Conservation (phyloP, 2,888 invertebrate species). For the Epistrophe grossulariae region DNA sequence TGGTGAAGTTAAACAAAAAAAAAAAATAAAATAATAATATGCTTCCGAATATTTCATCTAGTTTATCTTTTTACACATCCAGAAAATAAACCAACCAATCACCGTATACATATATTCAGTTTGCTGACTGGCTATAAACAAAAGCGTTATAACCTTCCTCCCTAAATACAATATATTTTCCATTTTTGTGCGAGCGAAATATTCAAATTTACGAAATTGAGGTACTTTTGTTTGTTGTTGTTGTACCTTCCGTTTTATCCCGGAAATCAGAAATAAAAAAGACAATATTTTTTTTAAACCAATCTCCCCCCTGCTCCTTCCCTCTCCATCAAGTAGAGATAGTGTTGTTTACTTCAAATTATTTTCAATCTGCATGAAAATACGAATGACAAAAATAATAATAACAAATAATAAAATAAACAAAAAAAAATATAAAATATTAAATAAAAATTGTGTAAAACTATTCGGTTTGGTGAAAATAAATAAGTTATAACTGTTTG, state of each 20-base stretch:
- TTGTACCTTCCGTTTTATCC: conserved; percentile 3
- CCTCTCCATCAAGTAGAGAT: not conserved
- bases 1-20: not conserved
- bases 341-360: conserved; percentile 28
- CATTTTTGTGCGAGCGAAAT: conserved; percentile 4
- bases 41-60: conserved; percentile 31
- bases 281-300: conserved; percentile 17
- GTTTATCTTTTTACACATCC: conserved; percentile 37
- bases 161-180: not conserved
- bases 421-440: not conserved
- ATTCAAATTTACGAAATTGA: conserved; percentile 31
- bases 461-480: conserved; percentile 10
- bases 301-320: not conserved
- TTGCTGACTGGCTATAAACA: conserved; percentile 19
- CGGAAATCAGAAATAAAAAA: conserved; percentile 33
- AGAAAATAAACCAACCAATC: not conserved
- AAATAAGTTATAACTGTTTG: conserved; percentile 7
- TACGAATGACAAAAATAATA: not conserved
- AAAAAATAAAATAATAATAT: conserved; percentile 13
- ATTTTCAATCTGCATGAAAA: conserved; percentile 33
- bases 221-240: not conserved
- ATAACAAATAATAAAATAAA: not conserved
- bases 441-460: conserved; percentile 12
- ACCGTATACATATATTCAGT: not conserved
- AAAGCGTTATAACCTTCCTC: not conserved